Evolutionary conservation across 1,140 invertebrate genomes (phyloP).

Genomic region (Leucophenga varia): DNA sequence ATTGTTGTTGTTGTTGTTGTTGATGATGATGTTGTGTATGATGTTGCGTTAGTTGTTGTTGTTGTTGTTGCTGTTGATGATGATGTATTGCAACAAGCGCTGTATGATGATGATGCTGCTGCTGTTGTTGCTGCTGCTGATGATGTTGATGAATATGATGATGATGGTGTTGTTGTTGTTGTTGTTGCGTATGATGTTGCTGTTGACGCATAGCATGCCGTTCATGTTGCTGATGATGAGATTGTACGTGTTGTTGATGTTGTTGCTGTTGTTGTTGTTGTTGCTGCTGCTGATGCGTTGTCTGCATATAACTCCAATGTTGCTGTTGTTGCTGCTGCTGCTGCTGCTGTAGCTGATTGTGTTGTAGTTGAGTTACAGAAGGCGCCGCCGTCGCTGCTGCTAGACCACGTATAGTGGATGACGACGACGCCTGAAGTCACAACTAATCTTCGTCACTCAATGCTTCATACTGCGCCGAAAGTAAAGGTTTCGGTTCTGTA

Average conservation of each 20-base stretch:
- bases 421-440: slow-evolving; percentile 55
- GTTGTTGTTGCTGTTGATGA: slow-evolving; percentile 10
- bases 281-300: slow-evolving; percentile 27
- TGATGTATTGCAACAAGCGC: slow-evolving; percentile 13
- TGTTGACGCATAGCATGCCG: background rate
- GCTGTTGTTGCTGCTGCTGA: slow-evolving; percentile 14
- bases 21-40: slow-evolving; percentile 1
- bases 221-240: no score
- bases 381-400: background rate
- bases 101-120: slow-evolving; percentile 7
- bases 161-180: slow-evolving; percentile 14
- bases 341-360: slow-evolving; percentile 10
- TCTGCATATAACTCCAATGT: background rate
- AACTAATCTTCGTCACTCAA: slow-evolving; percentile 82
- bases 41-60: slow-evolving; percentile 3
- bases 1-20: slow-evolving; percentile 19
- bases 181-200: slow-evolving; percentile 7
- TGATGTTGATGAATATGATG: slow-evolving; percentile 6
- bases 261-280: slow-evolving; percentile 23
- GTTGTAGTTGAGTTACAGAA: slow-evolving; percentile 10
- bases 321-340: slow-evolving; percentile 8
- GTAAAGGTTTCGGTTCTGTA: slow-evolving; percentile 75
- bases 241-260: background rate
- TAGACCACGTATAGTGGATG: slow-evolving; percentile 24
- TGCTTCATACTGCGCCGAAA: slow-evolving; percentile 83